These are phyloP conservation scores for Danio jaintianensis DNA, from an alignment of 2,797 vertebrate species.

Conservation along the genomic window DNA sequence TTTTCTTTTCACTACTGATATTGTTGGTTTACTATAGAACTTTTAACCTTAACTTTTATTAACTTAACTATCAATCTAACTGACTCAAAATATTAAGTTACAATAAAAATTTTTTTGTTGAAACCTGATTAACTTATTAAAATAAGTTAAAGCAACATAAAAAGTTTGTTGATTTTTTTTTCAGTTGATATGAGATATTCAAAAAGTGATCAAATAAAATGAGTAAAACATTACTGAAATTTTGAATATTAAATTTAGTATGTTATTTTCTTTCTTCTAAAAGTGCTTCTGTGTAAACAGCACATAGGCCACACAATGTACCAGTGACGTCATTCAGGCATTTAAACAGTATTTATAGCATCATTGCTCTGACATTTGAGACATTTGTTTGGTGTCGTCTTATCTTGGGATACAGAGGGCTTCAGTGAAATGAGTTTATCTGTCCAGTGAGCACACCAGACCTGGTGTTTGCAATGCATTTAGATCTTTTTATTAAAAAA, in stretches of 20 bases:
- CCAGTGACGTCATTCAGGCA: constrained; percentile 25
- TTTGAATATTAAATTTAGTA: neutral
- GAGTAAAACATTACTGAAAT: neutral
- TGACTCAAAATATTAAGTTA: too few relatives aligned
- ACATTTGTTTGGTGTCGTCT: constrained; percentile 63
- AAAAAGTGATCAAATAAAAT: neutral
- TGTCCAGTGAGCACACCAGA: constrained; percentile 12
- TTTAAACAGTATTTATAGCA: constrained; percentile 51
- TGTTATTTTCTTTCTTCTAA: neutral
- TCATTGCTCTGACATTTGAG: constrained; percentile 32
- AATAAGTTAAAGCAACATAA: too few relatives aligned
- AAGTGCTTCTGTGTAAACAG: neutral
- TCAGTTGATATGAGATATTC: too few relatives aligned
- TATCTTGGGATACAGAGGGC: constrained; percentile 72
- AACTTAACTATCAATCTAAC: too few relatives aligned
- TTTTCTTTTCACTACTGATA: neutral
- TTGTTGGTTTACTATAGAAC: neutral
- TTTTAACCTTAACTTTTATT: too few relatives aligned
- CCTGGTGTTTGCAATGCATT: constrained; percentile 30
- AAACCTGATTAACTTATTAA: too few relatives aligned
- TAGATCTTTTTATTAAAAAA: neutral
- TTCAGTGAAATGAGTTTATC: constrained; percentile 53
- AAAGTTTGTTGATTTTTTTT: too few relatives aligned
- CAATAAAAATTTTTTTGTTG: too few relatives aligned
- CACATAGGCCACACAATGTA: neutral